Conservation (phyloP, 2,797 vertebrate species). For the Peromyscus melanophrys region DNA sequence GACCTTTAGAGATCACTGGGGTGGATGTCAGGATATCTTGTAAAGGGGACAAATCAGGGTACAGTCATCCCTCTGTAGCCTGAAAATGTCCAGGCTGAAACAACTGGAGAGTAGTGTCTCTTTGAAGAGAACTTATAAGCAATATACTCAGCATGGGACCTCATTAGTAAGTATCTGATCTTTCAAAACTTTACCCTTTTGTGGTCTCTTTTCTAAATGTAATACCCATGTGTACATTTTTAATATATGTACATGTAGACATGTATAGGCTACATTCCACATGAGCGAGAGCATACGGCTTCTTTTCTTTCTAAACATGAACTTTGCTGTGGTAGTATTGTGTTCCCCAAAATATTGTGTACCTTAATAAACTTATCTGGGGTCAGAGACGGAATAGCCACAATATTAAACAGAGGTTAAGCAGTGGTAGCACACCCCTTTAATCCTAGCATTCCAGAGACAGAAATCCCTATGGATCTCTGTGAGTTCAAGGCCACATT, state of each 20-base stretch:
- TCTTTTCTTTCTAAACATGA: not conserved
- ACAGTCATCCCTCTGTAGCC: not conserved
- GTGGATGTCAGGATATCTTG: not conserved
- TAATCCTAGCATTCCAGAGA: no score
- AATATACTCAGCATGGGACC: not conserved
- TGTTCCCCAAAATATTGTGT: no score
- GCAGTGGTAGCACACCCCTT: no score
- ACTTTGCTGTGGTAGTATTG: no score
- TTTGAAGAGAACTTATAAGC: not conserved
- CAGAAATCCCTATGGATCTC: no score
- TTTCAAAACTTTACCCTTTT: not conserved
- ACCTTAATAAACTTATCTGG: no score
- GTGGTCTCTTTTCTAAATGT: not conserved
- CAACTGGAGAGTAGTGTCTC: not conserved
- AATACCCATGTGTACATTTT: not conserved
- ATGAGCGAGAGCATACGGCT: not conserved
- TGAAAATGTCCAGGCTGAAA: accelerated
- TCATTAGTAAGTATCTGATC: not conserved
- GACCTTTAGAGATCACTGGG: not conserved
- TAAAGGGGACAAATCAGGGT: not conserved
- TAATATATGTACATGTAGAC: not conserved
- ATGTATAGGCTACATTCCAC: not conserved
- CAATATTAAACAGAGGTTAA: no score
- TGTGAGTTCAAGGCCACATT: no score
- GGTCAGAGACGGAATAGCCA: no score